Percentiles rank a stretch among this genome's conserved stretches.
phyloP scores from a whole-genome alignment of 1,140 invertebrate genomes.

The Atta cephalotes region DNA sequence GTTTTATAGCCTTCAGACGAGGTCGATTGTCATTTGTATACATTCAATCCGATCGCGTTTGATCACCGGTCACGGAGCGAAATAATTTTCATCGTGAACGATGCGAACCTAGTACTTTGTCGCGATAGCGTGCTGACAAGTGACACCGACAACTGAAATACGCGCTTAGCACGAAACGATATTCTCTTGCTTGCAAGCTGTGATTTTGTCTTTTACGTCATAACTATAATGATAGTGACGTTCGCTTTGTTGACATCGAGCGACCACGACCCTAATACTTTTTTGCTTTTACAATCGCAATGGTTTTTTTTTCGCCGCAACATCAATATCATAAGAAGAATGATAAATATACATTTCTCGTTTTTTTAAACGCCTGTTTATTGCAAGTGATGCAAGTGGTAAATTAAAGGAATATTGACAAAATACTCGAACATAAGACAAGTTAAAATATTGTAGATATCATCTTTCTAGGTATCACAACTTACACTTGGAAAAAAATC shows the following conservation, averaged over 20 bases:
- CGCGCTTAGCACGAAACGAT: constrained; percentile 62
- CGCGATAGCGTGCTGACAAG: constrained; percentile 66
- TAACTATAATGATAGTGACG: neutral
- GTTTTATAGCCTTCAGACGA: constrained; percentile 35
- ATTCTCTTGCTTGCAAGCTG: neutral
- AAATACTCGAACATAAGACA: neutral
- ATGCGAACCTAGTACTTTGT: constrained; percentile 68
- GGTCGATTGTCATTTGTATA: constrained; percentile 24
- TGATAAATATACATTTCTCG: neutral
- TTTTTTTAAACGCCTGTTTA: neutral
- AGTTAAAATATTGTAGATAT: neutral
- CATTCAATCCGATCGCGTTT: constrained; percentile 10
- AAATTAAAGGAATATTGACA: neutral
- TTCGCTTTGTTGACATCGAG: too few relatives aligned
- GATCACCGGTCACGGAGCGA: neutral
- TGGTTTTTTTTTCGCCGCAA: neutral
- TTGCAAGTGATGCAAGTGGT: neutral
- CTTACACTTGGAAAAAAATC: too few relatives aligned
- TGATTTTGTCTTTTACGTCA: constrained; percentile 16
- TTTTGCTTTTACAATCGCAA: neutral
- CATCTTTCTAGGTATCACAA: too few relatives aligned
- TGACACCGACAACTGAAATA: constrained; percentile 68
- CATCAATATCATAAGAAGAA: neutral
- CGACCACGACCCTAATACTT: neutral
- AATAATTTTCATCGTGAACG: constrained; percentile 42